Conservation (phyloP, 2,113 vertebrate genomes). For the Marmota flaviventris region DNA sequence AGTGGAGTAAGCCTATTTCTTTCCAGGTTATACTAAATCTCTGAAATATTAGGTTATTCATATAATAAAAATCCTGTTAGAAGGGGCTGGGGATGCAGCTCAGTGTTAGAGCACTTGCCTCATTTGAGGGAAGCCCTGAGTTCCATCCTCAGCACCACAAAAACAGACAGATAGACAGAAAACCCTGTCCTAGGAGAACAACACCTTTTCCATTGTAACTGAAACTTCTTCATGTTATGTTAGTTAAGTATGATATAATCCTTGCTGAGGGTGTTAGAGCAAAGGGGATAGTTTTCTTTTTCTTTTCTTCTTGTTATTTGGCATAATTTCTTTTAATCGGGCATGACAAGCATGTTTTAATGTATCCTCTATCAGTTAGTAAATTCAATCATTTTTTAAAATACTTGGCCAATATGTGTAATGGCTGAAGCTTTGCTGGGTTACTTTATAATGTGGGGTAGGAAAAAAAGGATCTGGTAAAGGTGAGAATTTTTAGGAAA, state of each 20-base stretch:
- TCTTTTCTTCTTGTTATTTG: not conserved
- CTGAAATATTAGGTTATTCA: not conserved
- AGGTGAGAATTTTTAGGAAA: slow-evolving; percentile 15
- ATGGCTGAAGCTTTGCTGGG: not conserved
- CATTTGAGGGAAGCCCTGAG: too few relatives aligned
- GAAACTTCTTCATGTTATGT: not conserved
- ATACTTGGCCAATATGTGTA: not conserved
- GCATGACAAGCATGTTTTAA: not conserved
- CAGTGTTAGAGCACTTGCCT: not conserved
- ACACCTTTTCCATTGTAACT: not conserved
- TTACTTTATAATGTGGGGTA: not conserved
- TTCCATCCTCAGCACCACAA: too few relatives aligned
- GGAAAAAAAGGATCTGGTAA: not conserved
- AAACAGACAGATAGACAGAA: not conserved
- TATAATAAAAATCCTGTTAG: not conserved
- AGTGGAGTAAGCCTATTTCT: not conserved
- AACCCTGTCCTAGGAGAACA: not conserved
- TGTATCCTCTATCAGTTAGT: not conserved
- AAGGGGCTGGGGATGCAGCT: not conserved
- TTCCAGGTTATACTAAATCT: not conserved
- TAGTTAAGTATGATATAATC: not conserved
- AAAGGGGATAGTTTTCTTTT: not conserved
- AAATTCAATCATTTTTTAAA: not conserved
- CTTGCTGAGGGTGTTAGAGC: not conserved
- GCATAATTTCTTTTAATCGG: not conserved